Percentiles rank a stretch among this genome's conserved stretches.
Evolutionary conservation across 2,113 vertebrate species (phyloP).

Genomic region (Aptenodytes patagonicus): DNA sequence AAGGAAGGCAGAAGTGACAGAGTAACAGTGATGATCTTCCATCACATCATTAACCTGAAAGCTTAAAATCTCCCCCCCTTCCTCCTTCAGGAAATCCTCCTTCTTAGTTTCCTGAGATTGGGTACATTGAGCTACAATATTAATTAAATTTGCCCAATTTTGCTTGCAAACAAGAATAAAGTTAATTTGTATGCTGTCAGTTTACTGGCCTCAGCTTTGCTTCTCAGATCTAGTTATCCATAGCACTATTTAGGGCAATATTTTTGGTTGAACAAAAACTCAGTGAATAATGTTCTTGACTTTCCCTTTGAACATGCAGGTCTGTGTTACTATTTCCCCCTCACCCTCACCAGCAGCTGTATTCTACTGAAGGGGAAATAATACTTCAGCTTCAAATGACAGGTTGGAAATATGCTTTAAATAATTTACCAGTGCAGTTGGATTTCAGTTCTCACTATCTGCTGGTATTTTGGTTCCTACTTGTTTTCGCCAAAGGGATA

Average conservation of each 20-base stretch:
- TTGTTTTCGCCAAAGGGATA: background rate
- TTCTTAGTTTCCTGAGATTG: background rate
- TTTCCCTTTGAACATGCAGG: background rate
- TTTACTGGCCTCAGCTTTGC: background rate
- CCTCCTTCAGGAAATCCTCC: background rate
- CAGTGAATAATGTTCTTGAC: background rate
- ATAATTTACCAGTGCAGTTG: slow-evolving; percentile 12
- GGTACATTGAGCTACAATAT: background rate
- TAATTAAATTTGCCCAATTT: slow-evolving; percentile 12
- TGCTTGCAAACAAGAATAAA: background rate
- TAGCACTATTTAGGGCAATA: background rate
- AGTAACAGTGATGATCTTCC: background rate
- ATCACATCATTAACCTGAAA: background rate
- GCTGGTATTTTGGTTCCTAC: background rate
- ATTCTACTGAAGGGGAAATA: slow-evolving; percentile 22
- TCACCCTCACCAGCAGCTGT: background rate
- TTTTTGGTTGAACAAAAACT: slow-evolving; percentile 2
- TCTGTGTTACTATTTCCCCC: background rate
- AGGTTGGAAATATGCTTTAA: background rate
- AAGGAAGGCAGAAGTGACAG: background rate
- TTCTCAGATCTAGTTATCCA: background rate
- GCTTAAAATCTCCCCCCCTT: background rate
- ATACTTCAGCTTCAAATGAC: background rate
- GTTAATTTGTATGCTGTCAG: background rate
- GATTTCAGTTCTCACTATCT: background rate